These are phyloP conservation scores for Bubo blakistoni DNA, from an alignment of 2,113 vertebrate species.

Conservation along the genomic window DNA sequence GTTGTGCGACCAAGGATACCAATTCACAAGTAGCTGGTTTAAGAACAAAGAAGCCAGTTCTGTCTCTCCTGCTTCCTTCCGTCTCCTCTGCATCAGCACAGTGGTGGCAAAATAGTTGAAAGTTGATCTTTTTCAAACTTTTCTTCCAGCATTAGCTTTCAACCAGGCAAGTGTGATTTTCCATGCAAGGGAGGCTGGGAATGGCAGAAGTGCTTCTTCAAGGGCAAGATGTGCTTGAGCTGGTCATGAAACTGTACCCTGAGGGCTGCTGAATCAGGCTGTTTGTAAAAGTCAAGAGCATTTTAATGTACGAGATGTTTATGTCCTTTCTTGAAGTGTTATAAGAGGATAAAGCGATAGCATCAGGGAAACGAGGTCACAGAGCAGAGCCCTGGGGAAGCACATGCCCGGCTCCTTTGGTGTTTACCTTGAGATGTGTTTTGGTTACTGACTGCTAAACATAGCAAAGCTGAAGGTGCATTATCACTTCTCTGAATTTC, in stretches of 20 bases:
- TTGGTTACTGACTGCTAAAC: not conserved
- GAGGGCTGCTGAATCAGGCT: constrained; percentile 15
- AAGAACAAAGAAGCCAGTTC: not conserved
- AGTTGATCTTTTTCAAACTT: not conserved
- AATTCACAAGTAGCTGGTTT: rapidly evolving
- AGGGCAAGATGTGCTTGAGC: not conserved
- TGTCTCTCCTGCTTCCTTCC: not conserved
- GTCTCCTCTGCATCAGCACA: not conserved
- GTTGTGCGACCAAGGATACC: not conserved
- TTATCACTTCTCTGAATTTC: constrained; percentile 3
- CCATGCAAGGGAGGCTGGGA: not conserved
- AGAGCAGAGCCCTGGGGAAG: not conserved
- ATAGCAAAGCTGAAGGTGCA: not conserved
- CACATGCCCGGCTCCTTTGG: not conserved
- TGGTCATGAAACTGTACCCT: not conserved
- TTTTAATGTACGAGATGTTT: not conserved
- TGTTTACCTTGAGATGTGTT: not conserved
- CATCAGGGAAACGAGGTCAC: not conserved
- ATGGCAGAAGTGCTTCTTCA: not conserved
- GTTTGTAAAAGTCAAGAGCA: not conserved
- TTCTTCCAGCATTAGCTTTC: not conserved
- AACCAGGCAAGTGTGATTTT: not conserved
- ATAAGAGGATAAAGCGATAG: not conserved
- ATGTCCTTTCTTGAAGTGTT: not conserved
- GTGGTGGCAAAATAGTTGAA: not conserved